Conservation (phyloP, 2,888 invertebrate species). For the Ceraclea dissimilis region DNA sequence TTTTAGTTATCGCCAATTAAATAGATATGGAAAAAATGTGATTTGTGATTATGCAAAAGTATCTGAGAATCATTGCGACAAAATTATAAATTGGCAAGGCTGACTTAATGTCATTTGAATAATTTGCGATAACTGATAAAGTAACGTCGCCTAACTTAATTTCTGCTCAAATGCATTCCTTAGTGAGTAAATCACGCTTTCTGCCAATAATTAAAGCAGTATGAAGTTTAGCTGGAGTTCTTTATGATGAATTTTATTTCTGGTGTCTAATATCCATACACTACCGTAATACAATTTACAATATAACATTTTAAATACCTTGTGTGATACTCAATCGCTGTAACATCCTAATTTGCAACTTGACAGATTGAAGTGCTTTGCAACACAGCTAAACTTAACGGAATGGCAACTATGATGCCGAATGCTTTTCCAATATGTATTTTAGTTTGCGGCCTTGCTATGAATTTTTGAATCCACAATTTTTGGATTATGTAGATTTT, state of each 20-base stretch:
- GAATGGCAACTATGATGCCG: slow-evolving; percentile 21
- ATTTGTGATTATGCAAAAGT: background rate
- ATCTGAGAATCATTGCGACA: background rate
- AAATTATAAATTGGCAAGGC: slow-evolving; percentile 9
- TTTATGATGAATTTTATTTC: background rate
- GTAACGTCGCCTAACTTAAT: slow-evolving; percentile 14
- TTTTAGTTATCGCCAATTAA: slow-evolving; percentile 42
- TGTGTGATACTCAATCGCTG: too few species aligned
- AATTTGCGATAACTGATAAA: slow-evolving; percentile 25
- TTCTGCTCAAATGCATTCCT: slow-evolving; percentile 22
- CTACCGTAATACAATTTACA: too few species aligned
- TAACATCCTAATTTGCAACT: too few species aligned
- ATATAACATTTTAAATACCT: too few species aligned
- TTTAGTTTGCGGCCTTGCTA: slow-evolving; percentile 24
- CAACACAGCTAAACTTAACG: slow-evolving; percentile 25
- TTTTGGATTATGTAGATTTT: slow-evolving; percentile 1
- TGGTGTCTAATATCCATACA: too few species aligned
- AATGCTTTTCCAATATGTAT: slow-evolving; percentile 16
- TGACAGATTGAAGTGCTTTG: background rate
- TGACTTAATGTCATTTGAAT: slow-evolving; percentile 8
- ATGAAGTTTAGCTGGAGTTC: slow-evolving; percentile 24
- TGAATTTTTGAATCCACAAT: background rate
- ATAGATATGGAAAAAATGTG: slow-evolving; percentile 1
- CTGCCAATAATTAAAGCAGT: slow-evolving; percentile 20
- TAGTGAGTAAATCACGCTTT: slow-evolving; percentile 25